phyloP scores from a whole-genome alignment of 2,888 invertebrate genomes.

The Drosophila nr. perissopoda region DNA sequence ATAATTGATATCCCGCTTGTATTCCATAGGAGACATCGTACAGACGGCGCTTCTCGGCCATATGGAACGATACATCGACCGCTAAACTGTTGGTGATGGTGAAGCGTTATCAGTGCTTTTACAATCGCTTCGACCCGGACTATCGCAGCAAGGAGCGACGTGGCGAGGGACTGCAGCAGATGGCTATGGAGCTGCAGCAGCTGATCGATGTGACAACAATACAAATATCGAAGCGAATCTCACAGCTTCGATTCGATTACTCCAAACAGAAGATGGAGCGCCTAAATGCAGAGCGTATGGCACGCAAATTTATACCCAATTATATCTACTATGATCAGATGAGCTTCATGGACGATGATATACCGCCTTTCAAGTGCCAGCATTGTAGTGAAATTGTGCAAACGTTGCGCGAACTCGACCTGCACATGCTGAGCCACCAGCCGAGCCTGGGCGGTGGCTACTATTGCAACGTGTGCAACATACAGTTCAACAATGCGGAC shows the following conservation, averaged over 20 bases:
- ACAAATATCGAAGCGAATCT: constrained; percentile 82
- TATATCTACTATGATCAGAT: constrained; percentile 81
- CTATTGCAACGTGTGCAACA: constrained; percentile 74
- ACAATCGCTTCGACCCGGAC: constrained; percentile 80
- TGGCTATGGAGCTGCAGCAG: constrained; percentile 77
- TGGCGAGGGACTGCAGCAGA: constrained; percentile 80
- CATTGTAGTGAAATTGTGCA: constrained; percentile 77
- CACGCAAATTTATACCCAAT: constrained; percentile 73
- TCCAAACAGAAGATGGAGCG: constrained; percentile 82
- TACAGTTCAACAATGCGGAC: constrained; percentile 72
- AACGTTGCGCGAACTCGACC: constrained; percentile 77
- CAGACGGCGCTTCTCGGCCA: constrained; percentile 80
- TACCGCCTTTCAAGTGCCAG: constrained; percentile 82
- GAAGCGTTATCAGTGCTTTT: constrained; percentile 80
- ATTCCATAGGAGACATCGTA: constrained; percentile 74
- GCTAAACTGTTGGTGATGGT: constrained; percentile 76
- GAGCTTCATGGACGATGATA: constrained; percentile 81
- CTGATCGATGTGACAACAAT: constrained; percentile 81
- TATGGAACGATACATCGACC: constrained; percentile 82
- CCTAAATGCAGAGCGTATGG: constrained; percentile 73
- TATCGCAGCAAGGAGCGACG: constrained; percentile 82
- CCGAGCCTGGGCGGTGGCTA: constrained; percentile 66
- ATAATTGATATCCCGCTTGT: background rate
- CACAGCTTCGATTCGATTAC: constrained; percentile 81
- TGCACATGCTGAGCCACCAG: constrained; percentile 77